Evolutionary conservation across 2,888 invertebrate species (phyloP), one percentile per base, ranked within the genome.

Genomic region (Athrips mouffetella): DNA sequence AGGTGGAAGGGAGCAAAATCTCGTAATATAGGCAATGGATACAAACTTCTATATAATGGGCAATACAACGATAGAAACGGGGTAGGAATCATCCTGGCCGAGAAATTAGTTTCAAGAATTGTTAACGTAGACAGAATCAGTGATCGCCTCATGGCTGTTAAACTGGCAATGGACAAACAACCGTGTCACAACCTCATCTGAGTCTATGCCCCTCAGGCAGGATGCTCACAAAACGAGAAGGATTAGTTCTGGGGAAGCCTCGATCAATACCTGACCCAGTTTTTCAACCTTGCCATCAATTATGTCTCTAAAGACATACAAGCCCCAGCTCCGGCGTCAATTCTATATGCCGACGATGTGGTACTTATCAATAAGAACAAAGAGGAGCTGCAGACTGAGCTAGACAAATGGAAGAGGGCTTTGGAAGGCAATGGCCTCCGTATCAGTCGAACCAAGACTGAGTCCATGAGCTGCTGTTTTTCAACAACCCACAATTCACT

Each of bases 1-100:
- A 54, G 52, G 39, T 59, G 59, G 59, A 55, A 52, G 46, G 57
- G 57, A 6, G 41, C 53, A 1, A 57, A 57, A 29, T 48, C 55
- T 2, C 16, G 50, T 13, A 18, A 50, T 13, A 49, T 52, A 1
- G 52, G 49, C 1, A 3, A 48, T 4, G 20, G 23, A 3, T 55
- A 51, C 29, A 31, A 56, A 23, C 42, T 57, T 3, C 2, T 44
- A 18, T 44, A 44, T 7, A n/a, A 30, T n/a, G 30, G 44, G 3
- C 16, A 2, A 3, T 5, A 30, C 5, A 41, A 25, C 27, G 7
- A 3, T 5, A 21, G 33, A 16, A 45, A 33, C 13, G 33, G 23
- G 8, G 33, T 45, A 3, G 33, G 23, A 4, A 33, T 33, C 13
- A 20, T 30, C 2, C 10, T 44, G 1, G 44, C 29, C n/a, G 2